Conservation (phyloP, 1,140 invertebrate species). For the Drosophila nigromelanica region DNA sequence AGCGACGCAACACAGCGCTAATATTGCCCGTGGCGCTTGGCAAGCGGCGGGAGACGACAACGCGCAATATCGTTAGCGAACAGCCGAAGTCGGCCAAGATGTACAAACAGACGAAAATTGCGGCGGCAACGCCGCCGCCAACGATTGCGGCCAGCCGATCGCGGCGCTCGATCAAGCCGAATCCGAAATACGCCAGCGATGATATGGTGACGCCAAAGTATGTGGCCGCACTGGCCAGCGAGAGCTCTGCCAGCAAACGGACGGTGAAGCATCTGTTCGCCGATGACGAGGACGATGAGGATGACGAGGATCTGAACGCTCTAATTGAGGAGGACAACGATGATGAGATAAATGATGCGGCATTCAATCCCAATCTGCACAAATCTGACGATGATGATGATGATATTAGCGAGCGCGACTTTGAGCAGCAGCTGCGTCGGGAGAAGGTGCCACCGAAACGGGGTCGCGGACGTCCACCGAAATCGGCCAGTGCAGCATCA, state of each 20-base stretch:
- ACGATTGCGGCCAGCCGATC: constrained; percentile 78
- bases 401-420: constrained; percentile 62
- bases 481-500: constrained; percentile 29
- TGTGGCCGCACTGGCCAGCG: constrained; percentile 35
- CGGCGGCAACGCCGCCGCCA: constrained; percentile 47
- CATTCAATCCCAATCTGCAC: constrained; percentile 69
- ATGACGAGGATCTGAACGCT: constrained; percentile 35
- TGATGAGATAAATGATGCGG: constrained; percentile 59
- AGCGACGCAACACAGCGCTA: constrained; percentile 29
- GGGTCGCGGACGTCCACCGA: constrained; percentile 71
- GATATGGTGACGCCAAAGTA: constrained; percentile 78
- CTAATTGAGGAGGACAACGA: constrained; percentile 50
- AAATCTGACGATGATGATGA: constrained; percentile 76
- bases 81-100: constrained; percentile 39
- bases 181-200: constrained; percentile 81
- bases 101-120: constrained; percentile 49
- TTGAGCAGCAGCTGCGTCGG: constrained; percentile 50
- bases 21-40: neutral
- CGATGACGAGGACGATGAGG: constrained; percentile 55
- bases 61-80: constrained; percentile 4
- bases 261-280: constrained; percentile 45
- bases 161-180: constrained; percentile 81
- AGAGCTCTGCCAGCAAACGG: constrained; percentile 5
- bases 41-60: constrained; percentile 14
- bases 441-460: constrained; percentile 58